Base-by-base conservation (phyloP, 2,113 vertebrate genomes). In the Halichoeres trimaculatus region DNA sequence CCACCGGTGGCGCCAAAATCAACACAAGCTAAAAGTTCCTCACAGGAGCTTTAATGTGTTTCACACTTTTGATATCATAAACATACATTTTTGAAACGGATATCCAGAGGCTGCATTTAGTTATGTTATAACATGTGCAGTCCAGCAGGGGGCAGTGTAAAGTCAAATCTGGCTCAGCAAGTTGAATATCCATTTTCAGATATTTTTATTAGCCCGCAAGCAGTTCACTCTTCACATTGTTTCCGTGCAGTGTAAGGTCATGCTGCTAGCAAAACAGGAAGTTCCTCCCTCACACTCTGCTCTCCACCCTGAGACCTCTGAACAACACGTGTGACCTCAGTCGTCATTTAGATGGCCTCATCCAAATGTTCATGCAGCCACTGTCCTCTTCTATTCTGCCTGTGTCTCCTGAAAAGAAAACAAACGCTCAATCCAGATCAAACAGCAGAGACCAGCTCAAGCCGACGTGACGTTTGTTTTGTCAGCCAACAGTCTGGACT, bases 321-420 rank as follows among this genome's bases (percentile, higher is more conserved):
- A 68, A 35, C 20, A 62, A 40, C 67, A 23, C 10, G 24, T 30
- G 40, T 10, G 7, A 40, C 26, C 54, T 5, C 10, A 62, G n/a
- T 35, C 10, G 17, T 14, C 70, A 10, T 41, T 85, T 22, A 93
- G 52, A 90, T 60, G 56, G 67, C 47, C 45, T 85, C 87, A 12
- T 93, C 88, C 54, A 88, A 57, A n/a, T 69, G 51, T 19, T 94
- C 89, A 2, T 40, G 80, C 67, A 94, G 89, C 53, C 92, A 71
- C 57, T 92, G 84, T n/a, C 81, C 70, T 73, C 87, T 63, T 85
- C 52, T 75, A 5, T 12, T 76, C 55, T 52, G 55, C n/a, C 58
- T 53, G 38, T 24, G 72, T 75, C 83, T 84, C 86, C 94, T 94
- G 85, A 34, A 78, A 74, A 70, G 65, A 78, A 81, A 69, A 22